Conservation (phyloP, 2,888 invertebrate genomes). For the Hyposoter dolosus region DNA sequence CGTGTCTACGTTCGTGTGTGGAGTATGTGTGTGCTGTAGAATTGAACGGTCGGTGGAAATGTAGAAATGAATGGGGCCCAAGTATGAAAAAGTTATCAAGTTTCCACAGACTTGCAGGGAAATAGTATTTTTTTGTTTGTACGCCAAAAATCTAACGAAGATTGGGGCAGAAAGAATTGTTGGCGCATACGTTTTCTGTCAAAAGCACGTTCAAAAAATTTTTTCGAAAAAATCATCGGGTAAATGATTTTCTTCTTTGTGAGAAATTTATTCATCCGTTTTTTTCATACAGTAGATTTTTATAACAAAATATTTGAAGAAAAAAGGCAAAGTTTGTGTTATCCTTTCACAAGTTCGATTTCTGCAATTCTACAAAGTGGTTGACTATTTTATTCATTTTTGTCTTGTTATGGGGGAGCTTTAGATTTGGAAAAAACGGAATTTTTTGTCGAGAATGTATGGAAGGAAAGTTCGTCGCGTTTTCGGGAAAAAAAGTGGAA, state of each 20-base stretch:
- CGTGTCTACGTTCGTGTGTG: constrained; percentile 9
- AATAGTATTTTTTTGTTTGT: constrained; percentile 6
- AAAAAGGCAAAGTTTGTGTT: neutral
- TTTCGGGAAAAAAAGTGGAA: constrained; percentile 8
- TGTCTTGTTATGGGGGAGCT: neutral
- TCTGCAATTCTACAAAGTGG: neutral
- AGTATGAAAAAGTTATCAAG: constrained; percentile 50
- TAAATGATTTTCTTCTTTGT: neutral
- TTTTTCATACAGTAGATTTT: neutral
- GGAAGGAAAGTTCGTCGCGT: constrained; percentile 4
- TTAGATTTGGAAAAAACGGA: neutral
- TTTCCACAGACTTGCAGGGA: constrained; percentile 44
- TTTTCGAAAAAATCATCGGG: neutral
- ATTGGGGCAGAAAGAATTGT: neutral
- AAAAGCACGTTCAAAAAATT: neutral
- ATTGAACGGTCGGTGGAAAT: constrained; percentile 49
- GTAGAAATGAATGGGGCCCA: constrained; percentile 66
- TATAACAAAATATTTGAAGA: neutral
- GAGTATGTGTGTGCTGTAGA: neutral
- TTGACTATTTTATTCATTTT: neutral
- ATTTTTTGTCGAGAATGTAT: constrained; percentile 2
- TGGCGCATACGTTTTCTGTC: neutral
- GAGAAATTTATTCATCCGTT: neutral
- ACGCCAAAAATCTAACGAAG: neutral
- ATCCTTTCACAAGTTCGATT: neutral